Evolutionary conservation across 23 tunicate species (phyloP).

Genomic region (Aplidium turbinatum): DNA sequence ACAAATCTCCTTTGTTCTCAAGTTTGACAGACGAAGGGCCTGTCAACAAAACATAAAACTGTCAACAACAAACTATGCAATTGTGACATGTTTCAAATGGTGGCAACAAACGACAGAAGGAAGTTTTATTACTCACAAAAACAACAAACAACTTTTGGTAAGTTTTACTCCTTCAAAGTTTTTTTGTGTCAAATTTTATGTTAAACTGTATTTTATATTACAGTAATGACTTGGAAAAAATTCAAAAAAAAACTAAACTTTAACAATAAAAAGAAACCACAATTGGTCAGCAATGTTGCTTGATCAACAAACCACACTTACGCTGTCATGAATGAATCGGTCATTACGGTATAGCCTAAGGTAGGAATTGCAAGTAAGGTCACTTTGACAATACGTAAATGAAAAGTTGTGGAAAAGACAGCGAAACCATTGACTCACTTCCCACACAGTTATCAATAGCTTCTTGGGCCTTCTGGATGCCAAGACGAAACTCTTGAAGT

Average conservation of each 20-base stretch:
- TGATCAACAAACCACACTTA: too few species aligned
- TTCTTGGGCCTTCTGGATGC: slow-evolving; percentile 98
- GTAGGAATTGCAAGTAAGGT: background rate
- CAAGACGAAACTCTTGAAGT: slow-evolving; percentile 93
- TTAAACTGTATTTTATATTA: too few species aligned
- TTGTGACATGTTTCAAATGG: background rate
- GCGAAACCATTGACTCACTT: slow-evolving; percentile 42
- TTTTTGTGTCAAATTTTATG: too few species aligned
- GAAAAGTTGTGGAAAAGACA: background rate
- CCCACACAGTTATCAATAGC: slow-evolving; percentile 97
- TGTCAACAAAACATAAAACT: background rate
- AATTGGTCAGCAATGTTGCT: too few species aligned
- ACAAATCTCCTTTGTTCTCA: slow-evolving; percentile 94
- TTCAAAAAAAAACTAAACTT: too few species aligned
- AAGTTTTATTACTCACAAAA: background rate
- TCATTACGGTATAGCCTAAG: too few species aligned
- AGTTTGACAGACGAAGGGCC: slow-evolving; percentile 93
- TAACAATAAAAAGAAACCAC: too few species aligned
- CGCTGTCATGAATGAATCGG: background rate
- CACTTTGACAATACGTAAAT: too few species aligned
- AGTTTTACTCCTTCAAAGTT: background rate
- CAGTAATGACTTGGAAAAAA: too few species aligned
- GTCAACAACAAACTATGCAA: background rate
- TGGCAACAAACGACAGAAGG: background rate
- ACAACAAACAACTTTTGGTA: background rate